A percentile compares a stretch with the other conserved stretches of the same genome.
phyloP scores from a whole-genome alignment of 2,113 vertebrate species.

The Gymnobelideus leadbeateri region DNA sequence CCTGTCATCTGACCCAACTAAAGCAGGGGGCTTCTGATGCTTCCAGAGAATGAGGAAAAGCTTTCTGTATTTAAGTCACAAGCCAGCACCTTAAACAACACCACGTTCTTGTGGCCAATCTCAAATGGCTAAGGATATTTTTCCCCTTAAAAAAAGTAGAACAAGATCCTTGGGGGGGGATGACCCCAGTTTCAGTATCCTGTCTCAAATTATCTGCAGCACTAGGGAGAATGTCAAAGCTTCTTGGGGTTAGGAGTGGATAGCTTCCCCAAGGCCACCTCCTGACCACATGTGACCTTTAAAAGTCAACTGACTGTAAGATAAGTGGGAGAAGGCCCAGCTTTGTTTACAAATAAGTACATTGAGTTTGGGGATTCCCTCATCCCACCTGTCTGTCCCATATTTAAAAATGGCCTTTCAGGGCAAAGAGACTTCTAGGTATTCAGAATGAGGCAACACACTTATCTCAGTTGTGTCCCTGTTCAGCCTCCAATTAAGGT shows the following conservation, averaged over 20 bases:
- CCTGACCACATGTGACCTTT: neutral
- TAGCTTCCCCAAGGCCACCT: neutral
- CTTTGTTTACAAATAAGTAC: neutral
- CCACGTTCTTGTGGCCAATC: neutral
- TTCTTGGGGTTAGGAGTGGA: neutral
- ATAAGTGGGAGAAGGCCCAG: neutral
- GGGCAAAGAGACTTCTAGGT: neutral
- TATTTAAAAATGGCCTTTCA: neutral
- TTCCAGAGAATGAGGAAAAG: neutral
- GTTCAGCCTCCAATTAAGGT: neutral
- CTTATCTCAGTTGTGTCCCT: neutral
- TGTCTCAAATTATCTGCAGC: neutral
- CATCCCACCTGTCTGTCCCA: neutral
- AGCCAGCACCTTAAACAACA: neutral
- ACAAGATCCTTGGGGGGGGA: neutral
- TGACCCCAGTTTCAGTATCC: neutral
- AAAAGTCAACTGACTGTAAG: neutral
- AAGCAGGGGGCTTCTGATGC: neutral
- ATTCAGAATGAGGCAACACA: neutral
- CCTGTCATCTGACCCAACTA: neutral
- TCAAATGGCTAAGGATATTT: slow-evolving; percentile 2
- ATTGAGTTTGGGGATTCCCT: neutral
- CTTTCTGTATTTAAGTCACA: neutral
- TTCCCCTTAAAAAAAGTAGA: slow-evolving; percentile 29
- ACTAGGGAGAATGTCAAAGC: neutral